Conservation (phyloP, 2,113 vertebrate genomes). For the Pelmatolapia mariae region DNA sequence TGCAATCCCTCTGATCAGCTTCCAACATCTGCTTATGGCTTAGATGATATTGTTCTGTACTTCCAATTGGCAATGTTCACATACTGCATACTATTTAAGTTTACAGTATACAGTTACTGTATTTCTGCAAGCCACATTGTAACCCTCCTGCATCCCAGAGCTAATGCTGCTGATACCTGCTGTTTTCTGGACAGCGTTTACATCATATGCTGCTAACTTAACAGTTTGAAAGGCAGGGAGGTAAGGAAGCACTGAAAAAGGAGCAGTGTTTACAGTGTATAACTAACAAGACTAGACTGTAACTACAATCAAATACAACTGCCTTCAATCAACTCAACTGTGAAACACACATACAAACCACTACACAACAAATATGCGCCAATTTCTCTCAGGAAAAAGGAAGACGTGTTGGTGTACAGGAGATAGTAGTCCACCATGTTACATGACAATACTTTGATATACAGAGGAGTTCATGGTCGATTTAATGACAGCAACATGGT, state of each 20-base stretch:
- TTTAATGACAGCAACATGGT: not conserved
- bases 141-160: not conserved
- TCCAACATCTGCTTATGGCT: not conserved
- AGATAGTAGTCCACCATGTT: not conserved
- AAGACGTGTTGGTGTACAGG: rapidly evolving
- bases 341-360: not conserved
- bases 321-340: not conserved
- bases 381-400: not conserved
- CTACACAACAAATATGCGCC: not conserved
- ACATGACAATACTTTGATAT: not conserved
- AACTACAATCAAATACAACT: not conserved
- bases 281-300: not conserved
- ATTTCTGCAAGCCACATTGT: not conserved
- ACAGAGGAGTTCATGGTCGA: not conserved
- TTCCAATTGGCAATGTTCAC: not conserved
- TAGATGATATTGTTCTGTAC: not conserved
- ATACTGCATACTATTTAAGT: not conserved
- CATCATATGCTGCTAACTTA: not conserved
- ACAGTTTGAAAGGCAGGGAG: not conserved
- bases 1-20: not conserved
- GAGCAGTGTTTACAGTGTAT: not conserved
- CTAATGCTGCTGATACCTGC: not conserved
- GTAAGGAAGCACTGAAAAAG: not conserved
- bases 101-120: not conserved
- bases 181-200: not conserved